Evolutionary conservation across 2,888 invertebrate genomes (phyloP).

Genomic region (Drosophila nigritarsus): DNA sequence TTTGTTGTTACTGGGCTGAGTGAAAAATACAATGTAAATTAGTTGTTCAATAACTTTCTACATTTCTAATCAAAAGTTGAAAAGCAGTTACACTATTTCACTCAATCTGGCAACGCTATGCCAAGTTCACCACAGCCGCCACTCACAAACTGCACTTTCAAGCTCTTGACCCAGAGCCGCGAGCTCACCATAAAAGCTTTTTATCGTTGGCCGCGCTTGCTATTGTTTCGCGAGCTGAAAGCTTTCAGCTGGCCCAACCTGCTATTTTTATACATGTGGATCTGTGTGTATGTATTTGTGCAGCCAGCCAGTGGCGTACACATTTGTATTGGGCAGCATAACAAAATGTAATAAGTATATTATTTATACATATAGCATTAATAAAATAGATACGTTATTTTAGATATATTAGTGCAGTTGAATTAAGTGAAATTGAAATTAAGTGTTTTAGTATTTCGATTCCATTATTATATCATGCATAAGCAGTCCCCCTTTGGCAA

Average conservation of each 20-base stretch:
- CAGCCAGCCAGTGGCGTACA: conserved; percentile 33
- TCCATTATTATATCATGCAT: too few relatives aligned
- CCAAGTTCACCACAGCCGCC: conserved; percentile 22
- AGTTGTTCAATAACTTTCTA: conserved; percentile 9
- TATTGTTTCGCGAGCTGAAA: conserved; percentile 32
- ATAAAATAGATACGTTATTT: neutral
- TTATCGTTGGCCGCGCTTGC: conserved; percentile 18
- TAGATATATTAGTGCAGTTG: neutral
- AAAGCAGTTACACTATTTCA: neutral
- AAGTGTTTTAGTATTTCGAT: neutral
- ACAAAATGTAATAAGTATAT: neutral
- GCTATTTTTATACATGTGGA: conserved; percentile 39
- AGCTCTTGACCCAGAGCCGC: conserved; percentile 38
- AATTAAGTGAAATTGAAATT: too few relatives aligned
- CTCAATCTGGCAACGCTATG: conserved; percentile 39
- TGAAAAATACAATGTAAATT: conserved; percentile 11
- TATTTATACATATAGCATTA: neutral
- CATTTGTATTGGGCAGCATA: neutral
- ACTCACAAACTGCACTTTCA: conserved; percentile 46
- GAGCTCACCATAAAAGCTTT: conserved; percentile 37
- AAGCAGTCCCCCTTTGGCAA: neutral
- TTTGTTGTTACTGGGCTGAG: conserved; percentile 17
- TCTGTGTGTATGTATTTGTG: conserved; percentile 17
- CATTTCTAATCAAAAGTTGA: neutral
- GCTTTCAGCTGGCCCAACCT: conserved; percentile 63